Evolutionary conservation across 1,140 invertebrate genomes (phyloP).

Genomic region (Nautilus pompilius): DNA sequence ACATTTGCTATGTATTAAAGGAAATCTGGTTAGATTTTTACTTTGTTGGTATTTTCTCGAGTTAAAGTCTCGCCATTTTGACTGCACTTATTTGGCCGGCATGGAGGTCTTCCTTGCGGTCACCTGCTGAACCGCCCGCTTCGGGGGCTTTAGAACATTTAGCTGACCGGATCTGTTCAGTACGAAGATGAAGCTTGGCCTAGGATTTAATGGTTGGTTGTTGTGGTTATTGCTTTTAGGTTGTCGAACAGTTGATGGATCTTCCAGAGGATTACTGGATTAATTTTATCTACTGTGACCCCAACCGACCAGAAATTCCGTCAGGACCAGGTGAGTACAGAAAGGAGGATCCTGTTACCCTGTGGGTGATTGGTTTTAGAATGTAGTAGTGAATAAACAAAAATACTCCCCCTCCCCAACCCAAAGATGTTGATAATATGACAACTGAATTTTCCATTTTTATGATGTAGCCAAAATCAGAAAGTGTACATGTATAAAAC

Average conservation of each 20-base stretch:
- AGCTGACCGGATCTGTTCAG: neutral
- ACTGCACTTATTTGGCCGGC: neutral
- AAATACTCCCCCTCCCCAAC: slow-evolving; percentile 13
- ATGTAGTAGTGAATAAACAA: neutral
- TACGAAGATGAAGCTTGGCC: neutral
- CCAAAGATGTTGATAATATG: slow-evolving; percentile 6
- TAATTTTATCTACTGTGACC: slow-evolving; percentile 56
- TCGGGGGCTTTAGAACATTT: neutral
- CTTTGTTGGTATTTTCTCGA: neutral
- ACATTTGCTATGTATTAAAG: neutral
- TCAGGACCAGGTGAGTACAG: slow-evolving; percentile 12
- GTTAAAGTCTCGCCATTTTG: neutral
- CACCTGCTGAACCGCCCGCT: neutral
- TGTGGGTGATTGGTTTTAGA: too few relatives aligned
- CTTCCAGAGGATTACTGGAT: slow-evolving; percentile 69
- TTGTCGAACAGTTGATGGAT: slow-evolving; percentile 66
- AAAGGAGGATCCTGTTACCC: too few relatives aligned
- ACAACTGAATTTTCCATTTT: neutral
- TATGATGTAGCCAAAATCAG: too few relatives aligned
- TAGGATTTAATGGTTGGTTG: neutral
- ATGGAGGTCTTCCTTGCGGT: neutral
- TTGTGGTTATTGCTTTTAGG: slow-evolving; percentile 48
- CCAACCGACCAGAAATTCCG: slow-evolving; percentile 19
- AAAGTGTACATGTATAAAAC: too few relatives aligned
- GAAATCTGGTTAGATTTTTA: neutral